Evolutionary conservation across 2,113 vertebrate species (phyloP), one percentile per base, ranked within the genome.

Genomic region (Laterallus jamaicensis): DNA sequence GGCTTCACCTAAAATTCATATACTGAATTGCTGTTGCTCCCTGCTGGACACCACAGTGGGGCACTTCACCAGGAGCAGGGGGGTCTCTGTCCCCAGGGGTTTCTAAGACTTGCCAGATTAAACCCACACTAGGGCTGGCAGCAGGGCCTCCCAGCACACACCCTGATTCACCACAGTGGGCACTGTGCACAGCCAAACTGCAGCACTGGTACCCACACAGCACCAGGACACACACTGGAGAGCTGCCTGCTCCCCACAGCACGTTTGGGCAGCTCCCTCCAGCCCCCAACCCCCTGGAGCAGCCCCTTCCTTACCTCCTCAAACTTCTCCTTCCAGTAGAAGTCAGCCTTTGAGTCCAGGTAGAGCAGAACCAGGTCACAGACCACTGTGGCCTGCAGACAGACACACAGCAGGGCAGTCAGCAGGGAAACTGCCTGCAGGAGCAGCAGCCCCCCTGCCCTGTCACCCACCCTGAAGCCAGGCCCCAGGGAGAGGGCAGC

Each of bases 331-430:
- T 89, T 96, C 97, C 98, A 94, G 15, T 98, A 98, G 91, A 98
- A 90, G 60, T 95, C 92, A n/a, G 97, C 97, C 89, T 98, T 96
- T 10, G 84, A 74, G 20, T 98, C 98, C 86, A 98, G 93, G 12
- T 98, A 98, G 40, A 98, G 85, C 32, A 98, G 94, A 62, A 98
- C 91, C 86, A 98, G 92, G 80, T 98, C 98, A 89, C 98, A 98
- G 77, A 98, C 31, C 92, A 98, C 90, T 0, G 98, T 98, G 86
- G 96, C 97, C 98, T 98, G 73, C 17, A 55, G 85, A 67, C 15
- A 87, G 32, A 92, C 37, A 85, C 0, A 2, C n/a, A 63, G 64
- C 29, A 70, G 25, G 54, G 10, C 2, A 9, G 58, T n/a, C 24
- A 15, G 76, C 50, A n/a, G 28, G 4, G 5, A 26, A 15, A 4